Evolutionary conservation across 2,888 invertebrate species (phyloP).

Genomic region (Ophion ventricosus): DNA sequence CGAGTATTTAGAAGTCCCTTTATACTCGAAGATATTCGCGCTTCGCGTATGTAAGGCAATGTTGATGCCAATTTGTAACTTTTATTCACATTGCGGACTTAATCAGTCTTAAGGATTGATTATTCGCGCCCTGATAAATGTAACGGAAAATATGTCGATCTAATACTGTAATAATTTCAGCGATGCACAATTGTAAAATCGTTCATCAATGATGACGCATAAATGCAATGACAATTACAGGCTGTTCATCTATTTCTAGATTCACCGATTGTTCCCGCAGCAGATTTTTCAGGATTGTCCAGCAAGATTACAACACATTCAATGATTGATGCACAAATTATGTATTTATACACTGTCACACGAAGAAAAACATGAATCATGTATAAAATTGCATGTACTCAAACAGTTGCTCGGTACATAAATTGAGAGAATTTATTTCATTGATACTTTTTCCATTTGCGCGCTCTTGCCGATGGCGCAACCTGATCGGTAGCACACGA

Average conservation of each 20-base stretch:
- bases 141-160: not conserved
- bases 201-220: not conserved
- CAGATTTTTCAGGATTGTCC: not conserved
- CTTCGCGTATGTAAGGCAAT: not conserved
- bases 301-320: not conserved
- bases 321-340: not conserved
- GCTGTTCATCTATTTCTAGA: not conserved
- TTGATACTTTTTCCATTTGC: not conserved
- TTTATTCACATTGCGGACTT: not conserved
- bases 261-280: slow-evolving; percentile 1
- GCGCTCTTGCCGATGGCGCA: not conserved
- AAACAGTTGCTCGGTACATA: slow-evolving; percentile 32
- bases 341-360: not conserved
- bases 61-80: not conserved
- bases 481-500: too few species aligned
- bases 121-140: not conserved
- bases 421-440: slow-evolving; percentile 40
- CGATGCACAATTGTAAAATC: not conserved
- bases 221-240: not conserved
- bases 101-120: not conserved
- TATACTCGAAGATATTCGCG: not conserved
- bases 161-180: not conserved
- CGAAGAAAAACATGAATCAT: not conserved
- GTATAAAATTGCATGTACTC: not conserved
- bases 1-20: not conserved